Evolutionary conservation across 2,797 vertebrate genomes (phyloP), one percentile per base, ranked within the genome.

Genomic region (Ctenopoma multispine): DNA sequence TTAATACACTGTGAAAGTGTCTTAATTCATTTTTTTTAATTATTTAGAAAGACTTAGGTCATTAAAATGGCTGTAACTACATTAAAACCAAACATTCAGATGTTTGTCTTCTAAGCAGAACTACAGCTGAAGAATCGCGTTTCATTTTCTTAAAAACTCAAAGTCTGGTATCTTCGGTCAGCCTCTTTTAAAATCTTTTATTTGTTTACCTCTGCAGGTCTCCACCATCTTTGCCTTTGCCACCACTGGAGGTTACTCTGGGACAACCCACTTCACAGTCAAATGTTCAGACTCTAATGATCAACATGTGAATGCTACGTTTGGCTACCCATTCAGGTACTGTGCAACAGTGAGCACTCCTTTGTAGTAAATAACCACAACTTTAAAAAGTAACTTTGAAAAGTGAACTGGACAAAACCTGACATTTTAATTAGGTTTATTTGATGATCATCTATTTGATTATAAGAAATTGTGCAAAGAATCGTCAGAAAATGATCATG

Each of bases 301-400:
- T 0, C 11, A 0, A 0, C 0, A 31, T 0, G 27, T 92, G 57
- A 53, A 51, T 0, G 54, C 87, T 66, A 14, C 34, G 0, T 98
- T 99, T 55, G 89, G 84, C 63, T 99, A 98, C 89, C 97, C 97
- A 7, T 99, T 98, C 95, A 97, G 96, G 97, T 98, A 89, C 59
- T 71, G 54, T 21, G 87, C 81, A 83, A 48, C 12, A 15, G 41
- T 43, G 3, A 7, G 5, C 34, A 36, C 1, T 36, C 10, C 8
- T 36, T 36, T 10, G 34, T 36, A 7, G 8, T 36, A 2, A 2
- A 24, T 11, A 36, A 36, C 36, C 36, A 36, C 36, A 29, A 29
- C 27, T 29, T 29, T 4, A 29, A 29, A 29, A 29, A 29, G 27
- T 29, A 4, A 29, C 27, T 29, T 29, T 8, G 31, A 34, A 34